Percentiles rank a stretch among this genome's conserved stretches.
Conservation (phyloP, 2,888 invertebrate genomes). For the Furcula furcula region DNA sequence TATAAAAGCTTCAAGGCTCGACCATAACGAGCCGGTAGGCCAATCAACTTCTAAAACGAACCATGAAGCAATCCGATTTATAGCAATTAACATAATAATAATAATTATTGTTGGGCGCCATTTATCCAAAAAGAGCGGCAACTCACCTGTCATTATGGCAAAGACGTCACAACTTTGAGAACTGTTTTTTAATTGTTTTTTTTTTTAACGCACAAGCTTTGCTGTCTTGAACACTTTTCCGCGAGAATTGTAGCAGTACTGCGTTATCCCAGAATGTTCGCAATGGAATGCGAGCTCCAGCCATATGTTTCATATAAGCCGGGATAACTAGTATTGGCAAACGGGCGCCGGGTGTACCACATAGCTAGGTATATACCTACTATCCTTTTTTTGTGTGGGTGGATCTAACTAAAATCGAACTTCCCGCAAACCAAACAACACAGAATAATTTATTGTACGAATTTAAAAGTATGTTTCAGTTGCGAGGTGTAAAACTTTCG, state of each 20-base stretch:
- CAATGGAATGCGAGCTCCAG: constrained; percentile 52
- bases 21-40: constrained; percentile 15
- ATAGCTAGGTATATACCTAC: constrained; percentile 29
- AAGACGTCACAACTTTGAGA: constrained; percentile 9
- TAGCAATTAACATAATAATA: constrained; percentile 26
- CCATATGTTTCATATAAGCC: constrained; percentile 66
- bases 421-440: constrained; percentile 11
- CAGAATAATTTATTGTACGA: constrained; percentile 3
- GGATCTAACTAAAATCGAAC: constrained; percentile 11
- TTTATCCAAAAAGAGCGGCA: constrained; percentile 15
- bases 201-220: constrained; percentile 1
- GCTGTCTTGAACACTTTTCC: constrained; percentile 32
- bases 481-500: not conserved
- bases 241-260: constrained; percentile 50
- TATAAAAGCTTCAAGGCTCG: constrained; percentile 24
- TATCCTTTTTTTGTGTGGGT: constrained; percentile 29
- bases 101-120: constrained; percentile 15
- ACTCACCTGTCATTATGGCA: constrained; percentile 31
- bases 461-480: not conserved
- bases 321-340: constrained; percentile 52
- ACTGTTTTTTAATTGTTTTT: not conserved
- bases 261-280: constrained; percentile 62
- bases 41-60: constrained; percentile 26
- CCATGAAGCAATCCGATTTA: constrained; percentile 17
- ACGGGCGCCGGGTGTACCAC: constrained; percentile 15